Base-by-base conservation (phyloP, 35 echinoderm and acorn worm genomes). In the Hemicentrotus pulcherrimus region DNA sequence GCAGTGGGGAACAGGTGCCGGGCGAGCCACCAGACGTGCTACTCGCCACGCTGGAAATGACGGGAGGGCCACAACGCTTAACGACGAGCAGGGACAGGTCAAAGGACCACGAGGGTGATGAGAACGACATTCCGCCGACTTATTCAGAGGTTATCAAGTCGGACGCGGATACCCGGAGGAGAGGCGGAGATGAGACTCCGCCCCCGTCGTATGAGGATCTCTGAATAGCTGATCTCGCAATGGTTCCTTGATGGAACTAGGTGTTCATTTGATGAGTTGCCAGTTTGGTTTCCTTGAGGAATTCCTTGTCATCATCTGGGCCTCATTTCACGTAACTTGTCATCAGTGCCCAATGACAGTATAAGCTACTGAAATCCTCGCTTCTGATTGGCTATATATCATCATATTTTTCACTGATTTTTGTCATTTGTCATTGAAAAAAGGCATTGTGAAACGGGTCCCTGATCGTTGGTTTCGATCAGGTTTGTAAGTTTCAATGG, bases 181-280 rank as follows among this genome's bases (percentile, higher is more conserved):
- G 65, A 33, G 86, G 88, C 10, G 96, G 96, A 19, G 59, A 89
- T 45, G 96, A 96, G 88, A 96, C 96, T 47, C 96, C 96, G 9
- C 96, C 96, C 32, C 96, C 96, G 10, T 94, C 96, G 19, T 96
- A 96, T 48, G 96, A 96, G 15, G 96, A 96, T 78, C 85, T 96
- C 13, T 86, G 86, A 90, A 46, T 78, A 22, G 19, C 65, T 78
- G 50, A 22, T 78, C 5, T 24, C 22, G 28, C 7, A n/a, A n/a
- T 0, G 65, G 22, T 78, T 78, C 65, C 61, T 70, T 70, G 16
- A 5, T 11, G 18, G 61, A 28, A 14, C 61, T 28, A 19, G 16
- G 61, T 14, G 5, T 70, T 70, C 61, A 22, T n/a, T 78, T 78
- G 22, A 78, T 22, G 65, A 7, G 65, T 4, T 78, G 8, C 19